Base-by-base conservation (phyloP, 2,888 invertebrate species). In the Adelphocoris suturalis region DNA sequence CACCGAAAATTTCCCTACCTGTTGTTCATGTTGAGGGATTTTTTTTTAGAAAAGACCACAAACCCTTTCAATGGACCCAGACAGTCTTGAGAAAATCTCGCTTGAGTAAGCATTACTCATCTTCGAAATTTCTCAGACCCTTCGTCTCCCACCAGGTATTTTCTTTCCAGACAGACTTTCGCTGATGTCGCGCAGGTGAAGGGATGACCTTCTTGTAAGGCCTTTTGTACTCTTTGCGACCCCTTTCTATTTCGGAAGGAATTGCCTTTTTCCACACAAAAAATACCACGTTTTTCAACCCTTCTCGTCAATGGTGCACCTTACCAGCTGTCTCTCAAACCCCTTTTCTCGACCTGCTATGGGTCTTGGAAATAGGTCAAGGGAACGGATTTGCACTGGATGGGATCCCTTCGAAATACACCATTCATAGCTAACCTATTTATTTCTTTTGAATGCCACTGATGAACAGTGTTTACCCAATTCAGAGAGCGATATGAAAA, bases 281-380 rank as follows among this genome's bases (percentile, higher is more conserved):
- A 61, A 61, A n/a, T 19, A 0, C 61, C 7, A 4, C n/a, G 61
- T 61, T n/a, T 61, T 19, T 19, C 61, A 61, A 16, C 61, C 52
- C 52, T 27, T 28, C 2, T 19, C 0, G 9, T 76, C 12, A 76
- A 76, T 76, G 76, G 46, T 75, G 28, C 76, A 76, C 76, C 76
- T 76, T 76, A 13, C 76, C 76, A 76, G 28, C 76, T 76, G 76
- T 28, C 76, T 19, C 61, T 3, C n/a, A 61, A 61, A 16, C 61
- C 61, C 61, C n/a, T 61, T 61, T 19, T 1, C 9, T 9, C 19
- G 9, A 19, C 61, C 61, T 61, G 9, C 61, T 61, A 2, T 19
- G 4, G 0, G 61, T 0, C 61, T 19, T 2, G n/a, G 9, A 61
- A 61, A n/a, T 61, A 9, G 61, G 61, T 61, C 61, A 61, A 19